Percentiles rank a stretch among this genome's conserved stretches.
phyloP scores from a whole-genome alignment of 1,140 invertebrate species.

The Pseudobourletiella spinata region DNA sequence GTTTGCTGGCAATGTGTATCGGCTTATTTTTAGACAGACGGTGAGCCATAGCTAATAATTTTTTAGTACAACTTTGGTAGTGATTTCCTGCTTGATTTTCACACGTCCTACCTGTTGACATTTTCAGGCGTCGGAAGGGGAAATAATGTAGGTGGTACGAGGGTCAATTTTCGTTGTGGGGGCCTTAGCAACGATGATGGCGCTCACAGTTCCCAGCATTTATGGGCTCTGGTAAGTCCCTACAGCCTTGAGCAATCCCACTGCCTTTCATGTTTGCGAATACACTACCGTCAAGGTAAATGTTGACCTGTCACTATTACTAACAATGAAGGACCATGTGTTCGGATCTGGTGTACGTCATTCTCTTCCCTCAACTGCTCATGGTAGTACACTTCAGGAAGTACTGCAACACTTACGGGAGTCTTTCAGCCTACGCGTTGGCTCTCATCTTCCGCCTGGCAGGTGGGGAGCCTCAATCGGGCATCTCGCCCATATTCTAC shows the following conservation, averaged over 20 bases:
- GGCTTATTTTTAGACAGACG: slow-evolving; percentile 57
- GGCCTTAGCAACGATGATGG: slow-evolving; percentile 57
- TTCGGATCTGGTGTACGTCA: slow-evolving; percentile 69
- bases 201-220: slow-evolving; percentile 63
- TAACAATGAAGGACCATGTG: slow-evolving; percentile 56
- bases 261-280: too few relatives aligned
- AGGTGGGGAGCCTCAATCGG: slow-evolving; percentile 41
- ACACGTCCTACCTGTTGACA: too few relatives aligned
- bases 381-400: slow-evolving; percentile 60
- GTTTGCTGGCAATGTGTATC: slow-evolving; percentile 71
- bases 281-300: too few relatives aligned
- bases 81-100: too few relatives aligned
- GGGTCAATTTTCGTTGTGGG: slow-evolving; percentile 62
- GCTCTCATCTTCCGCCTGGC: slow-evolving; percentile 56
- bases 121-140: slow-evolving; percentile 63
- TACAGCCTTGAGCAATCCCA: too few relatives aligned
- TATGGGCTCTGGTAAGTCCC: slow-evolving; percentile 63
- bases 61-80: too few relatives aligned
- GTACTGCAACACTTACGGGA: slow-evolving; percentile 67
- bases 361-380: slow-evolving; percentile 72
- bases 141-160: slow-evolving; percentile 66
- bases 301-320: too few relatives aligned
- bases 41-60: too few relatives aligned
- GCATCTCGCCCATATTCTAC: neutral
- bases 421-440: slow-evolving; percentile 54